These are phyloP conservation scores for Trypoxylus dichotomus DNA, from an alignment of 1,140 invertebrate genomes.

Conservation along the genomic window DNA sequence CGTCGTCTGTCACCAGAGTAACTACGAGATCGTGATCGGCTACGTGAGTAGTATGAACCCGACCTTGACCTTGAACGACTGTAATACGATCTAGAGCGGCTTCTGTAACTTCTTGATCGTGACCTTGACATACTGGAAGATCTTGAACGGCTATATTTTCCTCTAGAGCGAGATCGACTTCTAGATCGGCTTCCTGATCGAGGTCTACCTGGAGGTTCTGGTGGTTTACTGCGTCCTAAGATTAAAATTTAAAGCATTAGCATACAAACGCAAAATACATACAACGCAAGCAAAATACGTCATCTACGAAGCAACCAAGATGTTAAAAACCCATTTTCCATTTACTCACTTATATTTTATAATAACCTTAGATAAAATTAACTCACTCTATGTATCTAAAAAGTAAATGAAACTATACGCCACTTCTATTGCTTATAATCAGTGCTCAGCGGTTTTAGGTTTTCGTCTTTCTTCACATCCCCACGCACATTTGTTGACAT, in stretches of 20 bases:
- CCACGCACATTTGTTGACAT: too few species aligned
- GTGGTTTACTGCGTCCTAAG: conserved; percentile 53
- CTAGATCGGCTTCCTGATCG: conserved; percentile 47
- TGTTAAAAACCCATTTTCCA: too few species aligned
- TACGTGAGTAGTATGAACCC: conserved; percentile 62
- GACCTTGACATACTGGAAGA: conserved; percentile 49
- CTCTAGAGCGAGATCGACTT: conserved; percentile 46
- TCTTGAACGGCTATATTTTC: conserved; percentile 46
- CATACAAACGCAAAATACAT: not conserved
- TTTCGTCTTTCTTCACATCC: too few species aligned
- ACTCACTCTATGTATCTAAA: too few species aligned
- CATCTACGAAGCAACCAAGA: not conserved
- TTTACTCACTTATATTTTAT: too few species aligned
- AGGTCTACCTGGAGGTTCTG: conserved; percentile 53
- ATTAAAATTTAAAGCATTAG: not conserved
- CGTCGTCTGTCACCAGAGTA: conserved; percentile 62
- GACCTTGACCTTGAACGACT: conserved; percentile 55
- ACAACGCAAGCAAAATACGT: not conserved
- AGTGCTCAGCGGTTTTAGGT: too few species aligned
- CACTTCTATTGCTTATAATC: too few species aligned
- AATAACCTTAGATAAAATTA: too few species aligned
- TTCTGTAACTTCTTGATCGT: conserved; percentile 50
- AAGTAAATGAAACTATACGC: too few species aligned
- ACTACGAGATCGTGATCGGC: conserved; percentile 64
- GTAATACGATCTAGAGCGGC: conserved; percentile 53